Conservation (phyloP, 2,888 invertebrate genomes). For the Mythimna pallens region DNA sequence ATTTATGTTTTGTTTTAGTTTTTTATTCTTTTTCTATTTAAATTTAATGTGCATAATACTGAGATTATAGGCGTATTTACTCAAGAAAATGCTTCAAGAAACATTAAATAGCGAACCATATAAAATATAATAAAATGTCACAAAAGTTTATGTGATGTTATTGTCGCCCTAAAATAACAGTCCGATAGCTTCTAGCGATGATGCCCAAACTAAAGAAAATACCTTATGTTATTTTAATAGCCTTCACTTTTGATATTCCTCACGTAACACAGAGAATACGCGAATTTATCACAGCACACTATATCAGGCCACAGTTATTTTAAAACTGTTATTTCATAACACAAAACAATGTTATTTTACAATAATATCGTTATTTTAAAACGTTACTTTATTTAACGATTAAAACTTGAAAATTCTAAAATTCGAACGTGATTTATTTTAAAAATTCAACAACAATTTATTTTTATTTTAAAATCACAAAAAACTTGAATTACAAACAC, state of each 20-base stretch:
- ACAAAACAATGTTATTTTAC: constrained; percentile 27
- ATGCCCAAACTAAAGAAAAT: constrained; percentile 40
- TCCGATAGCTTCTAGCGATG: not conserved
- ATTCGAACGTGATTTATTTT: constrained; percentile 20
- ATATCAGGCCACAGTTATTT: constrained; percentile 36
- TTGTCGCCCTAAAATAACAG: constrained; percentile 31
- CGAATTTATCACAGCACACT: constrained; percentile 55
- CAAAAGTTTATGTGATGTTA: constrained; percentile 11
- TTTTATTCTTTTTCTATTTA: too few relatives aligned
- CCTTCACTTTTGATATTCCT: constrained; percentile 26
- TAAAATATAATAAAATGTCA: constrained; percentile 4
- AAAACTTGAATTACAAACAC: constrained; percentile 50
- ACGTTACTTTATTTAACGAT: not conserved
- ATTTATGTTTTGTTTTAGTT: not conserved
- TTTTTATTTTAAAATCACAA: constrained; percentile 27
- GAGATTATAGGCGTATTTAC: not conserved
- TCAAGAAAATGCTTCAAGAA: constrained; percentile 16
- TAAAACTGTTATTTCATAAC: constrained; percentile 5
- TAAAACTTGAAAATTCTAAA: constrained; percentile 21
- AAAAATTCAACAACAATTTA: constrained; percentile 23
- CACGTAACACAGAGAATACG: constrained; percentile 35
- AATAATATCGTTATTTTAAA: constrained; percentile 4
- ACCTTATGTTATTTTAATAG: constrained; percentile 51
- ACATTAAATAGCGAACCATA: not conserved
- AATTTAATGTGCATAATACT: not conserved